Evolutionary conservation across 1,140 invertebrate genomes (phyloP).

Genomic region (Halyomorpha halys): DNA sequence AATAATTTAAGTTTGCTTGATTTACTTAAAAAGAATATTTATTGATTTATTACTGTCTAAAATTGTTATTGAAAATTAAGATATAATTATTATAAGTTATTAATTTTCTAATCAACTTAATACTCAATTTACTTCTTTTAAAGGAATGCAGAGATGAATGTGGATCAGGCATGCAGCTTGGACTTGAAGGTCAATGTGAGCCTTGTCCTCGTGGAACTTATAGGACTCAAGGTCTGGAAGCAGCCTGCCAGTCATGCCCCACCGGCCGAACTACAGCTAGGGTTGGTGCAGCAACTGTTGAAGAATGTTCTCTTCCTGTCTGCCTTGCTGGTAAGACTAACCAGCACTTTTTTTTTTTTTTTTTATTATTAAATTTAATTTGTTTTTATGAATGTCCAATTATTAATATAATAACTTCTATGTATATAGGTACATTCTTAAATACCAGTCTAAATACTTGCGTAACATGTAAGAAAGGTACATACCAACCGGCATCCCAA

Average conservation of each 20-base stretch:
- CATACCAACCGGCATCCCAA: conserved; percentile 83
- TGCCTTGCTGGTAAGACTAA: conserved; percentile 55
- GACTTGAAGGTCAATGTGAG: conserved; percentile 79
- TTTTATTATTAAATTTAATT: no score
- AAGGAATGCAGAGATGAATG: conserved; percentile 83
- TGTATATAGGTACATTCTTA: conserved; percentile 60
- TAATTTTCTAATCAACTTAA: no score
- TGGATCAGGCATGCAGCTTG: conserved; percentile 76
- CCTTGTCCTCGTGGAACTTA: conserved; percentile 85
- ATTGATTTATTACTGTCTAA: no score
- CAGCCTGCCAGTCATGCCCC: conserved; percentile 80
- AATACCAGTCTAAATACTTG: conserved; percentile 78
- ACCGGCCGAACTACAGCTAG: conserved; percentile 76
- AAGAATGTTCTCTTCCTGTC: conserved; percentile 85
- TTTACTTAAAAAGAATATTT: no score
- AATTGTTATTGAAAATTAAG: no score
- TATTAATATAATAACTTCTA: neutral
- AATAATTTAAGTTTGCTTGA: no score
- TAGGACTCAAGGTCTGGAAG: conserved; percentile 74
- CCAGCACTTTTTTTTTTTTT: neutral
- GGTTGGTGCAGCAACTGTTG: conserved; percentile 65
- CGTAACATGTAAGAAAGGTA: conserved; percentile 78
- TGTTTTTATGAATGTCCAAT: neutral
- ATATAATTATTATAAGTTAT: no score
- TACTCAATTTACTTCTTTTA: neutral